Conservation (phyloP, 2,888 invertebrate species). For the Tridacna gigas region DNA sequence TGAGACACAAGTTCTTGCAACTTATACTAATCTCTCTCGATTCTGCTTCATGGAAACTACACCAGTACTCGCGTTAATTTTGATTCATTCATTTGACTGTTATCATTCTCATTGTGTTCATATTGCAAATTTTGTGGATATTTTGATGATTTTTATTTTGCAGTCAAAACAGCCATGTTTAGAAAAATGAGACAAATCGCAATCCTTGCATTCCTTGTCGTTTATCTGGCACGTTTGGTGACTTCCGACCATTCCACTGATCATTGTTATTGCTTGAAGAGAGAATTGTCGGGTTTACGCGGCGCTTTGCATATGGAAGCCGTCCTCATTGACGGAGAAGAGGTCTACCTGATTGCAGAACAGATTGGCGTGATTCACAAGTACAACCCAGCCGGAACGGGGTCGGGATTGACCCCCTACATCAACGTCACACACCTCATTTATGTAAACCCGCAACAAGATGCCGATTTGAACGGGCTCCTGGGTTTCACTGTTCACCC, state of each 20-base stretch:
- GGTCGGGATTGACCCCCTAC: slow-evolving; percentile 35
- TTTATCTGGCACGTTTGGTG: background rate
- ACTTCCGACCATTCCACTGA: slow-evolving; percentile 2
- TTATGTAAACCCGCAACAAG: slow-evolving; percentile 14
- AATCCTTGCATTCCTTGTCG: background rate
- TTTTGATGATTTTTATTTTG: too few relatives aligned
- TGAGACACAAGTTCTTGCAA: too few relatives aligned
- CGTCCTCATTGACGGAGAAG: slow-evolving; percentile 26
- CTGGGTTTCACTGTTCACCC: slow-evolving; percentile 79
- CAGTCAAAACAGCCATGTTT: too few relatives aligned
- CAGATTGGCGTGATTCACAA: slow-evolving; percentile 63
- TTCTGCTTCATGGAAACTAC: too few relatives aligned
- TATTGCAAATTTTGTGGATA: too few relatives aligned
- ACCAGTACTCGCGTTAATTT: too few relatives aligned
- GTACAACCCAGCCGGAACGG: slow-evolving; percentile 21
- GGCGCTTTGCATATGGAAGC: slow-evolving; percentile 63
- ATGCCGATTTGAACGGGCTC: slow-evolving; percentile 74
- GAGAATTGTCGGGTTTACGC: slow-evolving; percentile 47
- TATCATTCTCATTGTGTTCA: too few relatives aligned
- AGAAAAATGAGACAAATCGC: too few relatives aligned
- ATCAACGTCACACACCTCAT: slow-evolving; percentile 62
- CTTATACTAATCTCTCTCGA: too few relatives aligned
- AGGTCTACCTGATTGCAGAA: slow-evolving; percentile 63
- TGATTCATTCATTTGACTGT: too few relatives aligned
- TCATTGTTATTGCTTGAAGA: slow-evolving; percentile 63